Conservation (phyloP, 1,140 invertebrate species). For the Pararge aegeria region DNA sequence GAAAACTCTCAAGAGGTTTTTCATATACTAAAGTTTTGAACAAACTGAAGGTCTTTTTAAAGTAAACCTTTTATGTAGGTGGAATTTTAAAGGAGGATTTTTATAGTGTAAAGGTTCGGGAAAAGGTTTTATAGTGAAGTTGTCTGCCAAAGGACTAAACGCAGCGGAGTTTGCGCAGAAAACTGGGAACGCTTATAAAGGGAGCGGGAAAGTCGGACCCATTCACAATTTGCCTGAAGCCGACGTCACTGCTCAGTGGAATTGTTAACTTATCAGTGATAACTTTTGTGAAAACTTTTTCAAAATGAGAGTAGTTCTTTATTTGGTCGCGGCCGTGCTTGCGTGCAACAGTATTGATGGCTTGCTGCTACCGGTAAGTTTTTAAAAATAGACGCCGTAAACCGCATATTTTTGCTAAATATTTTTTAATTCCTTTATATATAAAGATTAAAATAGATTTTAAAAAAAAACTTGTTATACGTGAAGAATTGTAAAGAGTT, state of each 20-base stretch:
- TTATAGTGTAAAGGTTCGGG: no score
- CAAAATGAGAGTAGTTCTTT: slow-evolving; percentile 53
- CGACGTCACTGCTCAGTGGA: slow-evolving; percentile 39
- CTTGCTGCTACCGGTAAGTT: slow-evolving; percentile 59
- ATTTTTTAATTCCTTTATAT: no score
- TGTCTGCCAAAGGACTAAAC: slow-evolving; percentile 24
- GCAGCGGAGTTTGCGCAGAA: slow-evolving; percentile 65
- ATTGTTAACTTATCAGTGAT: slow-evolving; percentile 20
- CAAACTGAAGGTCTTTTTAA: neutral
- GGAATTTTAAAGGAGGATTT: no score
- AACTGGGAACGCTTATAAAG: slow-evolving; percentile 56
- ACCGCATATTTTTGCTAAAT: no score
- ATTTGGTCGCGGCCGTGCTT: slow-evolving; percentile 40
- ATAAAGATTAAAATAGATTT: no score
- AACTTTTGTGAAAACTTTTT: slow-evolving; percentile 30
- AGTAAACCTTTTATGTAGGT: neutral
- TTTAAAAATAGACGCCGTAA: no score
- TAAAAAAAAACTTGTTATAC: no score
- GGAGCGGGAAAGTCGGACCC: slow-evolving; percentile 48
- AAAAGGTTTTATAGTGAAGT: slow-evolving; percentile 1
- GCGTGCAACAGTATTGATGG: slow-evolving; percentile 46
- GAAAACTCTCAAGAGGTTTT: neutral
- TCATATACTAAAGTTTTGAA: neutral
- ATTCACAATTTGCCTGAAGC: slow-evolving; percentile 60
- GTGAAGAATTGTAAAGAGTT: no score